Conservation (phyloP, 2,888 invertebrate species). For the Cantharis nigra region DNA sequence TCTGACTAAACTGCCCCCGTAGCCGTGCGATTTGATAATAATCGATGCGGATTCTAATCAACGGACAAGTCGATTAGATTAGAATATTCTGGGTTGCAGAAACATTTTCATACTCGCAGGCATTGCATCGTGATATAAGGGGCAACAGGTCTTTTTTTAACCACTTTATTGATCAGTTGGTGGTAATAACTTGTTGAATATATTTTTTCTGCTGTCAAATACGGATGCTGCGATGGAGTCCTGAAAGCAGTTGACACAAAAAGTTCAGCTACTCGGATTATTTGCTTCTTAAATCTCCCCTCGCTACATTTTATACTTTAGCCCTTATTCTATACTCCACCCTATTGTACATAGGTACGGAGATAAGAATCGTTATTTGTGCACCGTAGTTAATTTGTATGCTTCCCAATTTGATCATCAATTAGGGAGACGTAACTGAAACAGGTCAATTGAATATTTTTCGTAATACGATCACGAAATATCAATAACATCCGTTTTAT, state of each 20-base stretch:
- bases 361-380: background rate
- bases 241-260: background rate
- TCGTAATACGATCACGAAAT: background rate
- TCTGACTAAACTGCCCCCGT: background rate
- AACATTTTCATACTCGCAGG: background rate
- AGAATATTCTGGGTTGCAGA: too few species aligned
- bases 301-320: background rate
- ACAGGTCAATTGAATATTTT: conserved; percentile 1
- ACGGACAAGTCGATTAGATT: too few species aligned
- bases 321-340: background rate
- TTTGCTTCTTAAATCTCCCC: background rate
- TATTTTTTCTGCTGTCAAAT: background rate
- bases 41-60: too few species aligned
- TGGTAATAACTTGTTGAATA: background rate
- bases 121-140: background rate
- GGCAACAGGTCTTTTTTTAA: background rate
- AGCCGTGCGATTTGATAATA: background rate
- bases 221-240: background rate
- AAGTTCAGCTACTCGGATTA: background rate
- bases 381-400: background rate
- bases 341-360: background rate
- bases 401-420: background rate
- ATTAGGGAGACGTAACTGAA: background rate
- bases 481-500: background rate
- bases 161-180: background rate